Conservation (phyloP, 2,113 vertebrate genomes). For the Turdus rufiventris region DNA sequence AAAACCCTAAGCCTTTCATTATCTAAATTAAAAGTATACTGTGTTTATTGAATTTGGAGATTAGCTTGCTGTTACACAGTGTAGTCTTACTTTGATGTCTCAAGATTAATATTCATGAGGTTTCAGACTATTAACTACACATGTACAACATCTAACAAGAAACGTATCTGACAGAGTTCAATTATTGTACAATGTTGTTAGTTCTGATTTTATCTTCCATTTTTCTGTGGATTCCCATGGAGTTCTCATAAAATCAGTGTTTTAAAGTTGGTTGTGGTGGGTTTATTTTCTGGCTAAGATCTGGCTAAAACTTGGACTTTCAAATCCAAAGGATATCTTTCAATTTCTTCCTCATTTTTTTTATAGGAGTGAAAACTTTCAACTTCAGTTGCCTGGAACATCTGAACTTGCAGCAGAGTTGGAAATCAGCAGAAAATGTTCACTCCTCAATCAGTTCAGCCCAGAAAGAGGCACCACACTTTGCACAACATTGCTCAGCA, state of each 20-base stretch:
- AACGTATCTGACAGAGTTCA: neutral
- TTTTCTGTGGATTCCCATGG: neutral
- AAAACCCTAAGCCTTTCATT: slow-evolving; percentile 31
- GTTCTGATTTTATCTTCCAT: slow-evolving; percentile 5
- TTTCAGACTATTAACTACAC: slow-evolving; percentile 31
- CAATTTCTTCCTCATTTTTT: neutral
- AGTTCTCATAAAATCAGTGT: neutral
- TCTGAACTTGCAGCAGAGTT: neutral
- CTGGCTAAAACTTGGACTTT: neutral
- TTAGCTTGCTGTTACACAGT: neutral
- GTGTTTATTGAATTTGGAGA: slow-evolving; percentile 17
- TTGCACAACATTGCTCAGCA: accelerated
- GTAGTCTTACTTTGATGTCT: neutral
- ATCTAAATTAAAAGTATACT: slow-evolving; percentile 52
- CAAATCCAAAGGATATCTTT: neutral
- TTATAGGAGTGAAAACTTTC: neutral
- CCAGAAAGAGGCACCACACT: accelerated
- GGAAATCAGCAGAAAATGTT: neutral
- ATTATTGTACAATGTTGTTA: neutral
- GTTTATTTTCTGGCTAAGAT: neutral
- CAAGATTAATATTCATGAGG: slow-evolving; percentile 38
- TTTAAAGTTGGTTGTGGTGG: neutral
- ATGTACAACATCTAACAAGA: neutral
- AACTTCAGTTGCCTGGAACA: neutral
- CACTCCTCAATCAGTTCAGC: neutral